Conservation (phyloP, 1,140 invertebrate species). For the Hirudo medicinalis region DNA sequence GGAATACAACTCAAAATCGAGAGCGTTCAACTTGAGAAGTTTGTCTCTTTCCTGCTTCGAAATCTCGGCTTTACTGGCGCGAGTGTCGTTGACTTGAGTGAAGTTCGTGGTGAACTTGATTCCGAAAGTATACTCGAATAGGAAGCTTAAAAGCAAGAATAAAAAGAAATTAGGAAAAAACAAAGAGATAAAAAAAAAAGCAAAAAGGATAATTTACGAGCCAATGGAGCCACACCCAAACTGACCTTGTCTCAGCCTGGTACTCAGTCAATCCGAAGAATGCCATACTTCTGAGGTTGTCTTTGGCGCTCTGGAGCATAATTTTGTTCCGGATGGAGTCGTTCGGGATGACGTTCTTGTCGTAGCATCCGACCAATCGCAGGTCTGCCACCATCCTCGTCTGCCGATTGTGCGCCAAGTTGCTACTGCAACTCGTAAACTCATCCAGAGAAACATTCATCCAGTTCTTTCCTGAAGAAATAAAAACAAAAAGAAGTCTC, state of each 20-base stretch:
- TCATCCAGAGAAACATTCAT: slow-evolving; percentile 58
- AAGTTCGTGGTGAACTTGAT: slow-evolving; percentile 47
- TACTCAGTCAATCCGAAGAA: slow-evolving; percentile 93
- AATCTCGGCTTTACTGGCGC: slow-evolving; percentile 26
- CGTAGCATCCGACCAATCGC: slow-evolving; percentile 85
- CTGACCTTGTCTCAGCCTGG: slow-evolving; percentile 69
- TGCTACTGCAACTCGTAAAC: slow-evolving; percentile 76
- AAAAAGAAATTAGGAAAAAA: neutral
- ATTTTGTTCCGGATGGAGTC: slow-evolving; percentile 52
- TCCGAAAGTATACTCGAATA: slow-evolving; percentile 95
- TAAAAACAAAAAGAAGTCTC: neutral
- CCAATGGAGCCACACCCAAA: neutral
- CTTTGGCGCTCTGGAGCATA: slow-evolving; percentile 82
- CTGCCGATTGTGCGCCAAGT: slow-evolving; percentile 87
- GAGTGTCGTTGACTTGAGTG: slow-evolving; percentile 32
- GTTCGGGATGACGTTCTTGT: slow-evolving; percentile 57
- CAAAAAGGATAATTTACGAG: too few relatives aligned
- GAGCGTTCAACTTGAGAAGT: slow-evolving; percentile 49
- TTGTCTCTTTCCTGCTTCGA: slow-evolving; percentile 18
- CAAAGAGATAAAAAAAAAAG: neutral
- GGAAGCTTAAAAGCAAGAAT: slow-evolving; percentile 44
- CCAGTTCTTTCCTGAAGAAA: slow-evolving; percentile 29
- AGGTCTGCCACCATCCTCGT: slow-evolving; percentile 85
- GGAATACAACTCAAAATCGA: slow-evolving; percentile 84
- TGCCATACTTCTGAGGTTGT: slow-evolving; percentile 82